Percentiles rank a stretch among this genome's conserved stretches.
phyloP scores from a whole-genome alignment of 2,113 vertebrate genomes.

The Actenoides lindsayi region DNA sequence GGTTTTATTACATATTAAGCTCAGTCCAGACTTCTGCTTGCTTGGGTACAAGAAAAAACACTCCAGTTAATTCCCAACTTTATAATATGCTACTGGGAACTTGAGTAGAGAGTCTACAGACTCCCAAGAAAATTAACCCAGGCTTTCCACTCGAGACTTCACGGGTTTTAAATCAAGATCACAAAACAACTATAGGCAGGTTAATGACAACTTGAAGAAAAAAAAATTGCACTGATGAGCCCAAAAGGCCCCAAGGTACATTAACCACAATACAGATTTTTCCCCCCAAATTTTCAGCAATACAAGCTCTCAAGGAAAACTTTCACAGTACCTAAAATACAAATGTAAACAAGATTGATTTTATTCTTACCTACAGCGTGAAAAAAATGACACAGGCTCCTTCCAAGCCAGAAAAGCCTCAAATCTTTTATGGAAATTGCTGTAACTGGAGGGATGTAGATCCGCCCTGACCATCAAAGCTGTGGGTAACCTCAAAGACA shows the following conservation, averaged over 20 bases:
- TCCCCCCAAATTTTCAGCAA: background rate
- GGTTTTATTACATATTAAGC: background rate
- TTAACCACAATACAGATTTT: background rate
- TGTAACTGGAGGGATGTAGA: background rate
- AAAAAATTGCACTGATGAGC: background rate
- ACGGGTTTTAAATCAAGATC: slow-evolving; percentile 8
- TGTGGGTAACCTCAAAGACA: background rate
- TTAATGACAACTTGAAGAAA: background rate
- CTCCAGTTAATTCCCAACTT: background rate
- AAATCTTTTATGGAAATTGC: background rate
- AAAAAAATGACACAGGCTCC: background rate
- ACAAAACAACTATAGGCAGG: background rate
- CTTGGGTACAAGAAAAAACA: background rate
- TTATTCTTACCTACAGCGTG: background rate
- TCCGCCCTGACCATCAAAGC: background rate
- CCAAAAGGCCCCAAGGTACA: background rate
- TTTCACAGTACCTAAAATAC: background rate
- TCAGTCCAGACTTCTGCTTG: background rate
- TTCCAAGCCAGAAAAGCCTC: background rate
- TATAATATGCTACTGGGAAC: background rate
- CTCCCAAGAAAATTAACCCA: background rate
- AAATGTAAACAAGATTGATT: background rate
- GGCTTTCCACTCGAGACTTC: background rate
- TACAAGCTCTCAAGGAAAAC: background rate
- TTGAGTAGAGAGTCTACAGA: background rate